Conservation (phyloP, 2,888 invertebrate species). For the Leptinotarsa rubiginosa region DNA sequence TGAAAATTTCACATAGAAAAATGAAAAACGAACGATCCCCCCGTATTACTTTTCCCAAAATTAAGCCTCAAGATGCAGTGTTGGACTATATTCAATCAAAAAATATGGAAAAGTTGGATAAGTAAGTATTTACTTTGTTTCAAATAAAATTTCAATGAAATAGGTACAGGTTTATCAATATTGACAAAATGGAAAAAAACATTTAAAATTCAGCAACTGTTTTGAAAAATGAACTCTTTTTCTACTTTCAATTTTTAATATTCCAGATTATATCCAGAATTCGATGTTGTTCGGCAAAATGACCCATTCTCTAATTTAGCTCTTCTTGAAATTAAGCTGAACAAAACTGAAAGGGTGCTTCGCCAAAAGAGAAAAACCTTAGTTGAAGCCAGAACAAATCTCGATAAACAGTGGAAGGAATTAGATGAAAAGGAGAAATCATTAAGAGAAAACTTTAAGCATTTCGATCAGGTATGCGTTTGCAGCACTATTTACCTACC, state of each 20-base stretch:
- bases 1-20: constrained; percentile 1
- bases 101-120: constrained; percentile 29
- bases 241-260: background rate
- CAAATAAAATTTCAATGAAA: background rate
- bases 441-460: constrained; percentile 43
- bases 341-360: constrained; percentile 41
- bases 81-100: constrained; percentile 34
- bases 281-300: constrained; percentile 42
- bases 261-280: constrained; percentile 42
- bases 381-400: constrained; percentile 23
- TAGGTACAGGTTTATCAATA: no score
- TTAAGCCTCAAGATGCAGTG: constrained; percentile 34
- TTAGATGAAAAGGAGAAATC: constrained; percentile 45
- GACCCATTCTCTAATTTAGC: constrained; percentile 41
- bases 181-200: no score
- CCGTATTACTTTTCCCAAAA: constrained; percentile 26
- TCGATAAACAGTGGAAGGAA: constrained; percentile 46
- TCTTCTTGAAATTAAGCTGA: constrained; percentile 39
- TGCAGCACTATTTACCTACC: background rate
- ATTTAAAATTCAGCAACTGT: no score
- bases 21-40: constrained; percentile 24
- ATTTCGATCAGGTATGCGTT: constrained; percentile 46
- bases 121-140: constrained; percentile 31
- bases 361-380: constrained; percentile 31
- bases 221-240: no score